Base-by-base conservation (phyloP, 2,888 invertebrate species). In the Anodontia alba region DNA sequence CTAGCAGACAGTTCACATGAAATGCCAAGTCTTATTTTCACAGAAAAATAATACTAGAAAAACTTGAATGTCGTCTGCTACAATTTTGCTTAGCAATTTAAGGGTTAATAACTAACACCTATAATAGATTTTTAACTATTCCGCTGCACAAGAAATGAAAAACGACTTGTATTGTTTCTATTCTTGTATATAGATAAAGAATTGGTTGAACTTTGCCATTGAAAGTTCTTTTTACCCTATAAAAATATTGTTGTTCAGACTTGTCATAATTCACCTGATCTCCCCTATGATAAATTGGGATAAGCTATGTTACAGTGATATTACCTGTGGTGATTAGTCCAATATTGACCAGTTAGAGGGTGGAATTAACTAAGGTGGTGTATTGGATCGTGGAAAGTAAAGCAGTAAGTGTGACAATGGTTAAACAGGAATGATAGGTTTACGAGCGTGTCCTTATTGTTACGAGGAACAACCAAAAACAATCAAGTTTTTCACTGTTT, bases 251-350 rank as follows among this genome's bases (percentile, higher is more conserved):
- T 31, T 31, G 69, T 46, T 38, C 43, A 7, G 26, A 69, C 69
- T 69, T 69, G 69, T 69, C 69, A 46, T 69, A 46, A 43, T 38
- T 69, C 15, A 43, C 69, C 69, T 62, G 62, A 33, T 5, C n/a
- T 62, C 62, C 38, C 62, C 62, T 62, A 33, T 12, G 33, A 62
- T 62, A 31, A 1, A 33, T 33, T 62, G 62, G 62, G 20, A 33
- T 62, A 62, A 8, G 23, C 62, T 20, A 17, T 3, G 31, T 62
- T 26, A 26, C n/a, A 54, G 23, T 7, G 12, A 26, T 54, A 26
- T 26, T 17, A 31, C 33, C 17, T 20, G 33, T 23, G 12, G 62
- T 33, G 62, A 62, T 62, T 62, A 62, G 31, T 62, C 62, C 62
- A 62, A 62, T 62, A 62, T 33, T 62, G 62, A 62, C 62, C 62